Base-by-base conservation (phyloP, 2,113 vertebrate species). In the Phodopus roborovskii region DNA sequence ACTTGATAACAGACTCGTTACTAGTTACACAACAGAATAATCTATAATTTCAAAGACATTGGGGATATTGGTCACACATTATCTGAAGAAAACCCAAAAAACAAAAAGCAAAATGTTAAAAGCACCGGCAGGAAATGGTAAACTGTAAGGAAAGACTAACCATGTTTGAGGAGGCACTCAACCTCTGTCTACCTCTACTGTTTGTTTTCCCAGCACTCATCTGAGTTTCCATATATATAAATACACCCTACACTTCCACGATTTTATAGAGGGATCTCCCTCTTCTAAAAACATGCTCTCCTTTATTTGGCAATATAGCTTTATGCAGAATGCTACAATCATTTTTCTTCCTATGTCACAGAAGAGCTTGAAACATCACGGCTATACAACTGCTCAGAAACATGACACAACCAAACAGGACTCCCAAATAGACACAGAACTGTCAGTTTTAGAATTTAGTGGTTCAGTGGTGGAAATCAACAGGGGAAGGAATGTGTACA, bases 401-500 rank as follows among this genome's bases (percentile, higher is more conserved):
- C n/a, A 83, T 5, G 33, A 74, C 1, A 3, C 85, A 93, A 85
- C 78, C 58, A 62, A 93, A 42, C 83, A 48, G 48, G 92, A 83
- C 95, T 85, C 66, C 88, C 93, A 97, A 97, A 96, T 84, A 73
- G 28, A 78, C 50, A 30, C 68, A 94, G 94, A 96, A 96, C 19
- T 95, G 62, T 92, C 91, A 71, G 28, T 82, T 28, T 96, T 96
- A 56, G 81, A 94, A 58, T 62, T 96, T 88, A 84, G 84, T 94
- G n/a, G 7, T 75, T 97, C 53, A 94, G 85, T 92, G 89, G 33
- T 17, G 93, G 86, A 53, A 64, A 91, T 60, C 26, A 88, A 53
- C 24, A 33, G 33, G 36, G 50, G 24, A 66, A 53, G 19, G n/a
- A 39, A n/a, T 83, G 33, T 94, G 48, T 22, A 71, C 56, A 77